These are phyloP conservation scores for Pyrgilauda ruficollis DNA, from an alignment of 2,113 vertebrate species.

Conservation along the genomic window DNA sequence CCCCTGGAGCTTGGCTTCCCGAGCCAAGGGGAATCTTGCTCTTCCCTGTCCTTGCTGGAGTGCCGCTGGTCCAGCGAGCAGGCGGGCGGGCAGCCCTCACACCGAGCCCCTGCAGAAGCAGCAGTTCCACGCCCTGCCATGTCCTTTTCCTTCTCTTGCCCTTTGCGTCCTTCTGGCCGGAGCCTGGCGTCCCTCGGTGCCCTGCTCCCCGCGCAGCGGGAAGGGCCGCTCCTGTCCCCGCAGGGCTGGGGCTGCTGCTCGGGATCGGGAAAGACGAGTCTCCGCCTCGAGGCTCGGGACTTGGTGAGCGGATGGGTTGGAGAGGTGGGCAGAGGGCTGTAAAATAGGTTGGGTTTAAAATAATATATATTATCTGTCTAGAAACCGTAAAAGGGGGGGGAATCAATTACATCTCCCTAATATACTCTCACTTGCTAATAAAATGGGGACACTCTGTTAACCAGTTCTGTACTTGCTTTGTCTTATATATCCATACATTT, in stretches of 20 bases:
- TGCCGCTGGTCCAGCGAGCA: rapidly evolving
- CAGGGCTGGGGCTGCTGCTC: not conserved
- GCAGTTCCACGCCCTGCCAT: not conserved
- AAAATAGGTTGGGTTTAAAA: conserved; percentile 63
- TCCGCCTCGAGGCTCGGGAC: not conserved
- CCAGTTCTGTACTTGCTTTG: conserved; percentile 72
- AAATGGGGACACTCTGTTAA: conserved; percentile 68
- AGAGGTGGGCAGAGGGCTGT: conserved; percentile 49
- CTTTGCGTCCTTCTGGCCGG: not conserved
- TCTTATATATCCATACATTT: conserved; percentile 78
- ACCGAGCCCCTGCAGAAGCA: not conserved
- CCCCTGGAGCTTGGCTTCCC: not conserved
- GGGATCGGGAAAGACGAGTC: not conserved
- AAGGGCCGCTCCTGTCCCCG: not conserved
- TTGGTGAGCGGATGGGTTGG: not conserved
- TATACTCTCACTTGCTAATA: conserved; percentile 80
- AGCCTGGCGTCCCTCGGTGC: not conserved
- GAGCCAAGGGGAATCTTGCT: not conserved
- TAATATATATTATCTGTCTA: conserved; percentile 65
- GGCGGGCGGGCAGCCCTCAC: not conserved
- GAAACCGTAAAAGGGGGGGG: conserved; percentile 48
- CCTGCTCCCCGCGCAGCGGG: not conserved
- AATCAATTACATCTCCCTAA: conserved; percentile 60
- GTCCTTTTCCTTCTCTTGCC: conserved; percentile 47
- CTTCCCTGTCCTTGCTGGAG: not conserved